phyloP scores from a whole-genome alignment of 2,888 invertebrate genomes.

The Rhingia rostrata region DNA sequence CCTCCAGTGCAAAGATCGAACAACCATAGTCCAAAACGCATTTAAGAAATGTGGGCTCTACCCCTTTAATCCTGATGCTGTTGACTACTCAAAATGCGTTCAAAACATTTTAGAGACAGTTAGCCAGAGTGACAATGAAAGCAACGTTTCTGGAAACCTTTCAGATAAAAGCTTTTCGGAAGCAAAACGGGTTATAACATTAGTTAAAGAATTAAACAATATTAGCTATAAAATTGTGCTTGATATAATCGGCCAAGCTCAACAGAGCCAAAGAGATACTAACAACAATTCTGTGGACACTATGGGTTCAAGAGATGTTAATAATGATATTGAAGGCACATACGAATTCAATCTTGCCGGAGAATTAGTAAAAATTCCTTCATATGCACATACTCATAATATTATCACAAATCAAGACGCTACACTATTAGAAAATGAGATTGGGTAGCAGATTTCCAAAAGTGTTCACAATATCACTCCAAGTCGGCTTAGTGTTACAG shows the following conservation, averaged over 20 bases:
- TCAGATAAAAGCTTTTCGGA: constrained; percentile 11
- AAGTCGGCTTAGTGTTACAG: not conserved
- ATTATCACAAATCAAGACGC: too few species aligned
- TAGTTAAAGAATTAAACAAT: constrained; percentile 13
- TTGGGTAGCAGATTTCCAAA: too few species aligned
- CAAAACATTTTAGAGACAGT: too few species aligned
- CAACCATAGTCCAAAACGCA: too few species aligned
- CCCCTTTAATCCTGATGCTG: too few species aligned
- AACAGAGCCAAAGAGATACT: constrained; percentile 11
- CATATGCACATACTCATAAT: not conserved
- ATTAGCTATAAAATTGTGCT: constrained; percentile 20
- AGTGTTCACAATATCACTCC: too few species aligned
- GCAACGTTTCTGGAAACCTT: not conserved
- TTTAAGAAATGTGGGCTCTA: too few species aligned
- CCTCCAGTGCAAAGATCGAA: not conserved
- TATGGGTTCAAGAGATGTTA: constrained; percentile 6
- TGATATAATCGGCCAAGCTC: constrained; percentile 21
- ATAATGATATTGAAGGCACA: constrained; percentile 15
- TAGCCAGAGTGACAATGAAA: too few species aligned
- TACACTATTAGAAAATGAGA: too few species aligned
- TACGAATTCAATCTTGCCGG: constrained; percentile 5
- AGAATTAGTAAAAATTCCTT: constrained; percentile 10
- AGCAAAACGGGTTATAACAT: constrained; percentile 13
- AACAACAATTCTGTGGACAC: constrained; percentile 14
- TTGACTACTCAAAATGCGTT: too few species aligned